Conservation (phyloP, 2,888 invertebrate genomes). For the Salpingus planirostris region DNA sequence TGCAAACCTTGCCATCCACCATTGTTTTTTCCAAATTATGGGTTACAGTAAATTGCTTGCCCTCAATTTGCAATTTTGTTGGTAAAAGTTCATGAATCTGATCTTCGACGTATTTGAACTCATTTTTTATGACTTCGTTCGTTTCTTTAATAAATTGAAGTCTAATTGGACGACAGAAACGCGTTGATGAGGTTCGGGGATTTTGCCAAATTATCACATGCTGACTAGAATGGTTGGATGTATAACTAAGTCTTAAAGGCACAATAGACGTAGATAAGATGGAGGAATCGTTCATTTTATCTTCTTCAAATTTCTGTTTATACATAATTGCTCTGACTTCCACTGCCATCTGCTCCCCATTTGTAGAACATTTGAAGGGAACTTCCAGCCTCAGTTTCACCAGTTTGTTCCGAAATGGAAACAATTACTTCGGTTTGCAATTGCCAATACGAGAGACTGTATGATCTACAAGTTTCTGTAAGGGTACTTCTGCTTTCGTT, state of each 20-base stretch:
- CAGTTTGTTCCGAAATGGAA: not conserved
- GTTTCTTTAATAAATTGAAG: constrained; percentile 23
- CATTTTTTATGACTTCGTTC: constrained; percentile 21
- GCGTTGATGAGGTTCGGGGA: constrained; percentile 23
- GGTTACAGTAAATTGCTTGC: constrained; percentile 2
- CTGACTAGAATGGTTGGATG: constrained; percentile 11
- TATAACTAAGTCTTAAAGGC: constrained; percentile 14
- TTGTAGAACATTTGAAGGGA: not conserved
- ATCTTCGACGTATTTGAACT: constrained; percentile 17
- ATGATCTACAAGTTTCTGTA: not conserved
- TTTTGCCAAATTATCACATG: constrained; percentile 23
- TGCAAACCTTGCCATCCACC: constrained; percentile 25
- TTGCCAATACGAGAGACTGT: not conserved
- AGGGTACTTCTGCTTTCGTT: not conserved
- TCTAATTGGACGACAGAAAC: constrained; percentile 26
- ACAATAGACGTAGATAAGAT: constrained; percentile 27
- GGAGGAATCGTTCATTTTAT: constrained; percentile 15
- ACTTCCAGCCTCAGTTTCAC: not conserved
- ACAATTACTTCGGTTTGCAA: not conserved
- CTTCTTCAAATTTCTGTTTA: constrained; percentile 23
- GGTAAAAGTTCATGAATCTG: not conserved
- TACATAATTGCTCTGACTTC: constrained; percentile 19
- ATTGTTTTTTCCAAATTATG: constrained; percentile 17
- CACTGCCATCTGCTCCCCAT: constrained; percentile 6
- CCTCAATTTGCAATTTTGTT: not conserved